A percentile compares a stretch with the other conserved stretches of the same genome.
Evolutionary conservation across 2,888 invertebrate species (phyloP).

Genomic region (Mylabris sibirica): DNA sequence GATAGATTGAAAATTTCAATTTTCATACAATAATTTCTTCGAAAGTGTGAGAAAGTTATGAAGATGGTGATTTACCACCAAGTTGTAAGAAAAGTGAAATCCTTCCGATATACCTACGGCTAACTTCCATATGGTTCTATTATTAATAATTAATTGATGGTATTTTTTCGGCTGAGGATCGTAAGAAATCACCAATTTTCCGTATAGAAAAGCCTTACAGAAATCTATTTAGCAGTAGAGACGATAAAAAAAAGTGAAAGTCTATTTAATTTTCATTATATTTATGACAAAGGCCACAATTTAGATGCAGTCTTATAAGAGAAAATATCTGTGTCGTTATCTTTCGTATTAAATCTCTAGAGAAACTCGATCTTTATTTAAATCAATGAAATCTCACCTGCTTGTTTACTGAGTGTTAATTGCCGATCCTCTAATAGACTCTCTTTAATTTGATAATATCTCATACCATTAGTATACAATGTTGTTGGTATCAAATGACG

Average conservation of each 20-base stretch:
- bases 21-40: neutral
- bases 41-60: constrained; percentile 14
- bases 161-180: neutral
- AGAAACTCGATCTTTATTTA: neutral
- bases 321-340: neutral
- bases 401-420: constrained; percentile 81
- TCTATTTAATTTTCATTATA: neutral
- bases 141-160: neutral
- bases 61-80: neutral
- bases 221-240: neutral
- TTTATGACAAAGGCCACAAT: constrained; percentile 1
- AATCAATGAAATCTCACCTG: constrained; percentile 64
- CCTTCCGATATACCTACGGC: neutral
- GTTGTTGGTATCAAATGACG: constrained; percentile 80
- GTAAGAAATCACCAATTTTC: neutral
- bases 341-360: neutral
- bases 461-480: constrained; percentile 85
- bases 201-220: neutral
- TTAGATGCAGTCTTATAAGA: neutral
- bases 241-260: neutral
- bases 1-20: neutral
- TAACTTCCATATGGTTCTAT: neutral
- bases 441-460: constrained; percentile 85
- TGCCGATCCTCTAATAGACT: constrained; percentile 78
- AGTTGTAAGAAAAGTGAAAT: constrained; percentile 13